Evolutionary conservation across 2,888 invertebrate genomes (phyloP).

Genomic region (Dolichomitus sp.): DNA sequence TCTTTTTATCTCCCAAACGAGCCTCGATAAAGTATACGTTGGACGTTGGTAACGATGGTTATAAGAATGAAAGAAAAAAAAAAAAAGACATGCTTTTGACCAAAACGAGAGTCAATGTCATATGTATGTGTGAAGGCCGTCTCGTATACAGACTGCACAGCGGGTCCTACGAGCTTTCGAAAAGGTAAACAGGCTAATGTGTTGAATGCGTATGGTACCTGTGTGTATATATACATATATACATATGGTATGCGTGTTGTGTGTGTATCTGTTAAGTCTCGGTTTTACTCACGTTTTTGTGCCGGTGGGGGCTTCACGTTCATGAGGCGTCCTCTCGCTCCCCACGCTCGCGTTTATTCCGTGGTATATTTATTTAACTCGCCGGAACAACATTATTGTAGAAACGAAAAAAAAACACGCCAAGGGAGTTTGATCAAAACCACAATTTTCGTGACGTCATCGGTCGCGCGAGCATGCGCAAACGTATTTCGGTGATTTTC

Average conservation of each 20-base stretch:
- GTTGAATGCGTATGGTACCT: constrained; percentile 25
- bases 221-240: background rate
- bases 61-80: constrained; percentile 3
- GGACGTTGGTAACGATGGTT: background rate
- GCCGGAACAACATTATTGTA: background rate
- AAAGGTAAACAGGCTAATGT: constrained; percentile 60
- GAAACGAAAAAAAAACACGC: constrained; percentile 52
- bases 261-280: constrained; percentile 48
- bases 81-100: constrained; percentile 20
- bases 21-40: background rate
- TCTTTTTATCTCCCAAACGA: background rate
- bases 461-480: constrained; percentile 84
- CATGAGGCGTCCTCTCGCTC: constrained; percentile 41
- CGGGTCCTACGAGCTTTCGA: constrained; percentile 55
- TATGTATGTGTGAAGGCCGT: constrained; percentile 59
- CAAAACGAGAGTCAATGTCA: constrained; percentile 71
- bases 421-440: constrained; percentile 80
- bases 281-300: constrained; percentile 77
- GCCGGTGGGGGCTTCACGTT: constrained; percentile 33
- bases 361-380: constrained; percentile 30
- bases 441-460: constrained; percentile 85
- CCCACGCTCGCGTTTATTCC: constrained; percentile 48
- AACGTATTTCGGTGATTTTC: constrained; percentile 85
- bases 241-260: background rate
- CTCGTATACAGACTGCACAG: constrained; percentile 30